phyloP scores from a whole-genome alignment of 2,888 invertebrate genomes.

The Actias luna region DNA sequence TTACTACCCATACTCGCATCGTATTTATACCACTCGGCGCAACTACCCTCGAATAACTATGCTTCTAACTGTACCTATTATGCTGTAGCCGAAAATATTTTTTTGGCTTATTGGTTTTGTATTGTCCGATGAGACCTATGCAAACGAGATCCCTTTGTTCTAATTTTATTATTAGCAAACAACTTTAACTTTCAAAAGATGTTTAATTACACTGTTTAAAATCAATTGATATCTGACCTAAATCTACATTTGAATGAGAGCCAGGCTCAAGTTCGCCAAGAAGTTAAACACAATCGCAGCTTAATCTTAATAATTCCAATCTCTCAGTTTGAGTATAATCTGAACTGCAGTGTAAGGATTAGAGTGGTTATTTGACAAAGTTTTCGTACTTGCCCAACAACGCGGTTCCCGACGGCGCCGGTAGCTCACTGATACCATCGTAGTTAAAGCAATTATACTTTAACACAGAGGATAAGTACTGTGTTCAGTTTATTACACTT shows the following conservation, averaged over 20 bases:
- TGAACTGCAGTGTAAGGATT: conserved; percentile 64
- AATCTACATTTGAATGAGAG: conserved; percentile 74
- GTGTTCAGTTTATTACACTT: background rate
- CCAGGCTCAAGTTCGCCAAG: conserved; percentile 56
- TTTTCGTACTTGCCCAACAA: conserved; percentile 44
- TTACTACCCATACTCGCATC: too few relatives aligned
- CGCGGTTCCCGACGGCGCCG: conserved; percentile 24
- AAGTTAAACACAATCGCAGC: conserved; percentile 71
- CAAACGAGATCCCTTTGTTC: background rate
- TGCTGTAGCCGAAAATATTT: too few relatives aligned
- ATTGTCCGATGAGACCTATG: too few relatives aligned
- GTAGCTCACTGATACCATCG: conserved; percentile 7
- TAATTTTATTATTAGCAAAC: conserved; percentile 7
- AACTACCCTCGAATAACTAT: too few relatives aligned
- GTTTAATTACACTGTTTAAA: conserved; percentile 66
- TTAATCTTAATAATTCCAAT: conserved; percentile 76
- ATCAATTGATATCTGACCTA: conserved; percentile 72
- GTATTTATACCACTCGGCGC: too few relatives aligned
- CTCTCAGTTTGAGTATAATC: conserved; percentile 67
- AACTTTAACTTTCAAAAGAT: conserved; percentile 15
- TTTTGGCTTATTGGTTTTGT: too few relatives aligned
- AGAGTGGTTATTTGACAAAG: conserved; percentile 67
- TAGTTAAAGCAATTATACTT: conserved; percentile 3
- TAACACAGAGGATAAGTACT: conserved; percentile 1
- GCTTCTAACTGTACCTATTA: too few relatives aligned